A percentile compares a stretch with the other conserved stretches of the same genome.
phyloP scores from a whole-genome alignment of 2,888 invertebrate genomes.

The Andrena chrysosceles region DNA sequence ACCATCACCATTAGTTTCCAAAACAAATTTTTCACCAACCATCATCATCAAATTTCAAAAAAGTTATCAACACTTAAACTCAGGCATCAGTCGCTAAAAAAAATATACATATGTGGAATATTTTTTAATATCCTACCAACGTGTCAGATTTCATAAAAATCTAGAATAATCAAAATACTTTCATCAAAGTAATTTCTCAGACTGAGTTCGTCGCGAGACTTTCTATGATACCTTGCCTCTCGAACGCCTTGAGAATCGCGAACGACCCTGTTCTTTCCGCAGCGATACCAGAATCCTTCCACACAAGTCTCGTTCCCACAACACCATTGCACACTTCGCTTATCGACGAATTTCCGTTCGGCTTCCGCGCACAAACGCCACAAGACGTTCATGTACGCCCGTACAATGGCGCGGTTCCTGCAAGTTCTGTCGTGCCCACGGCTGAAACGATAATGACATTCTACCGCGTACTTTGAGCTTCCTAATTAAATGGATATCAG shows the following conservation, averaged over 20 bases:
- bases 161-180: no score
- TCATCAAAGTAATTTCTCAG: no score
- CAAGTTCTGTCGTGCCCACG: conserved; percentile 6
- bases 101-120: no score
- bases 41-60: no score
- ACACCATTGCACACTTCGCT: not conserved
- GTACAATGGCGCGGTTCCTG: conserved; percentile 4
- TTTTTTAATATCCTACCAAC: no score
- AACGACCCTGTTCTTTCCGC: not conserved
- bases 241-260: not conserved
- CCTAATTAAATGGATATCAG: conserved; percentile 71
- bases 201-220: no score
- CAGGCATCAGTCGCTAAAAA: no score
- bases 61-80: no score
- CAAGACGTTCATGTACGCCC: not conserved
- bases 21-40: no score
- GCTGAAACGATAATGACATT: conserved; percentile 60
- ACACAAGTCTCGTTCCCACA: conserved; percentile 1
- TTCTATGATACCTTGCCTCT: no score
- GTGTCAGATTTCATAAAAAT: no score
- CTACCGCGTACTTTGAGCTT: conserved; percentile 37
- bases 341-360: conserved; percentile 14
- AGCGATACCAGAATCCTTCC: conserved; percentile 2
- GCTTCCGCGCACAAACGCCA: conserved; percentile 8
- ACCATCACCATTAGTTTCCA: no score